These are phyloP conservation scores for Elmis aenea DNA, from an alignment of 2,888 invertebrate genomes.

Conservation along the genomic window DNA sequence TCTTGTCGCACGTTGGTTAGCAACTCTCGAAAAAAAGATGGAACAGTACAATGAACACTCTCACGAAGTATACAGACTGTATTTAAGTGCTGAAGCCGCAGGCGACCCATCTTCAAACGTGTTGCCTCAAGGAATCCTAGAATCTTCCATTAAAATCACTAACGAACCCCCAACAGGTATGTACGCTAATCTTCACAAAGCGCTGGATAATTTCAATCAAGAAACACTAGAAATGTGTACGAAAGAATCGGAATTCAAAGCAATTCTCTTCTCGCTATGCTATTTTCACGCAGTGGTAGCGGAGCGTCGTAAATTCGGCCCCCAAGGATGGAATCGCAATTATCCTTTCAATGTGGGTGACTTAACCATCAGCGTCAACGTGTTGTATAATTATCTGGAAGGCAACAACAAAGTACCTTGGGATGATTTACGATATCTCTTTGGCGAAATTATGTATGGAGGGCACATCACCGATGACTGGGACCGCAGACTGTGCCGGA, in stretches of 20 bases:
- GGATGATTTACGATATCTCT: constrained; percentile 90
- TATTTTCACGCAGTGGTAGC: constrained; percentile 95
- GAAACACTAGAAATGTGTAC: constrained; percentile 90
- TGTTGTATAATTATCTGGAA: constrained; percentile 86
- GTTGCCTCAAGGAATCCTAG: constrained; percentile 81
- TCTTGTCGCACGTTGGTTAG: constrained; percentile 84
- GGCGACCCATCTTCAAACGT: constrained; percentile 60
- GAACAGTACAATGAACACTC: constrained; percentile 72
- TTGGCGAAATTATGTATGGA: constrained; percentile 97
- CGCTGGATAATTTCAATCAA: constrained; percentile 86
- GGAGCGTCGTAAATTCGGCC: constrained; percentile 88
- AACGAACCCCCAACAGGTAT: constrained; percentile 95
- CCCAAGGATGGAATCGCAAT: constrained; percentile 86
- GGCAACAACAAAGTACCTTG: constrained; percentile 84
- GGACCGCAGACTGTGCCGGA: constrained; percentile 83
- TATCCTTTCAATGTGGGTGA: constrained; percentile 83
- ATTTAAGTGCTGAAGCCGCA: constrained; percentile 84
- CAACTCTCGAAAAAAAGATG: constrained; percentile 83
- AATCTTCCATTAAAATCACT: constrained; percentile 91
- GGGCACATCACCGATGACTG: constrained; percentile 97
- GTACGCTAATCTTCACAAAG: constrained; percentile 90
- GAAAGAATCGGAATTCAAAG: constrained; percentile 90
- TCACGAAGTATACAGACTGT: constrained; percentile 63
- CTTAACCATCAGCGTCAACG: constrained; percentile 86
- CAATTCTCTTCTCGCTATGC: constrained; percentile 81